phyloP scores from a whole-genome alignment of 2,797 vertebrate genomes.

The Gila robusta region DNA sequence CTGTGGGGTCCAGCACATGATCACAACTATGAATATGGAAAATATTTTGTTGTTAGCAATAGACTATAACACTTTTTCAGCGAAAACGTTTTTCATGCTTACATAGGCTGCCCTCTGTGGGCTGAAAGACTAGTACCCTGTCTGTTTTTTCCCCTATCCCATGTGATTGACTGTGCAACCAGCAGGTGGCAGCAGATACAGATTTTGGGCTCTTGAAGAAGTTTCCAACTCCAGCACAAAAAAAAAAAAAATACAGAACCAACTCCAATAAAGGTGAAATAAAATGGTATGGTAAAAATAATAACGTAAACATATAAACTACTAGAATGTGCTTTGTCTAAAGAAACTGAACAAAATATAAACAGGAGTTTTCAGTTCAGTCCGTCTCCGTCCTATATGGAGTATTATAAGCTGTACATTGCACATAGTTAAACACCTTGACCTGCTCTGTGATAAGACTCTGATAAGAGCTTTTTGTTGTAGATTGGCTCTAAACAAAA shows the following conservation, averaged over 20 bases:
- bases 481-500: not conserved
- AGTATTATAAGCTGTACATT: not conserved
- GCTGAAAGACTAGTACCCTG: not conserved
- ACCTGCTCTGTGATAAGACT: not conserved
- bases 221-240: not conserved
- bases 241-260: not conserved
- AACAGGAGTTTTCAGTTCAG: not conserved
- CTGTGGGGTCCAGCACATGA: not conserved
- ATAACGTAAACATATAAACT: not conserved
- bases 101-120: constrained; percentile 16
- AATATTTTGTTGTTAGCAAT: not conserved
- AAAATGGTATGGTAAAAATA: not conserved
- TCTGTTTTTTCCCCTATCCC: not conserved
- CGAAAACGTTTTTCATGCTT: not conserved
- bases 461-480: not conserved
- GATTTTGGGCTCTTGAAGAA: not conserved
- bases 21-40: not conserved
- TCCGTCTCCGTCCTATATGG: not conserved
- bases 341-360: not conserved
- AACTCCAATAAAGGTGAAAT: not conserved
- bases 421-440: not conserved
- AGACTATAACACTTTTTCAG: not conserved
- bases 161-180: not conserved
- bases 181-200: constrained; percentile 15
- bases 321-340: not conserved